phyloP scores from a whole-genome alignment of 2,113 vertebrate genomes.

The Alligator mississippiensis region DNA sequence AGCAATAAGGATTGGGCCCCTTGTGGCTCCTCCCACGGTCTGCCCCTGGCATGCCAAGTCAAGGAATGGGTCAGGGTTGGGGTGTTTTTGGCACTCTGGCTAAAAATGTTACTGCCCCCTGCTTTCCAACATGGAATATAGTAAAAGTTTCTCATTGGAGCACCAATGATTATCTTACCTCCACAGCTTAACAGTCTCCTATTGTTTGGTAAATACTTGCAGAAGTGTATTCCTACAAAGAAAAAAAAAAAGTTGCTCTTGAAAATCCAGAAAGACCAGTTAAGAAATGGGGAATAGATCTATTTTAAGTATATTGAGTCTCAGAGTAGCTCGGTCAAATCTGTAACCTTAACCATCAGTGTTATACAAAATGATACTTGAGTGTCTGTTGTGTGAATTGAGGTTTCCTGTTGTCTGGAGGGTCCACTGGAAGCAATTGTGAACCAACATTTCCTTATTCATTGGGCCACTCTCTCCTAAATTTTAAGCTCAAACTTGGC shows the following conservation, averaged over 20 bases:
- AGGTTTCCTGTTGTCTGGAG: not conserved
- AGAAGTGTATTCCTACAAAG: not conserved
- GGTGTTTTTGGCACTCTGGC: too few relatives aligned
- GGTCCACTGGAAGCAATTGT: not conserved
- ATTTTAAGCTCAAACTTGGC: not conserved
- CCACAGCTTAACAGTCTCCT: not conserved
- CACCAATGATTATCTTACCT: not conserved
- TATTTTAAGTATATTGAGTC: not conserved
- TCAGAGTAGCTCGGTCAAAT: not conserved
- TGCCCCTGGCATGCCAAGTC: too few relatives aligned
- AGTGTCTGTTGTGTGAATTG: not conserved
- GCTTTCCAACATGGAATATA: not conserved
- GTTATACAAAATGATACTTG: not conserved
- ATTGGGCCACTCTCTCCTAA: not conserved
- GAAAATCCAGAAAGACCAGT: constrained; percentile 30
- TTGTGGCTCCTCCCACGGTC: too few relatives aligned
- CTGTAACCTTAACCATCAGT: not conserved
- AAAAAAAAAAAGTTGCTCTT: not conserved
- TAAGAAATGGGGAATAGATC: not conserved
- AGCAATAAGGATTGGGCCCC: too few relatives aligned
- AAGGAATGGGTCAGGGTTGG: too few relatives aligned
- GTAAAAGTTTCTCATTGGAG: not conserved
- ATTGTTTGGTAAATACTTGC: not conserved
- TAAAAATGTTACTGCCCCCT: too few relatives aligned
- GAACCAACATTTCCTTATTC: constrained; percentile 34